Evolutionary conservation across 2,888 invertebrate genomes (phyloP), one percentile per base, ranked within the genome.

Genomic region (Clistopyga incitator): DNA sequence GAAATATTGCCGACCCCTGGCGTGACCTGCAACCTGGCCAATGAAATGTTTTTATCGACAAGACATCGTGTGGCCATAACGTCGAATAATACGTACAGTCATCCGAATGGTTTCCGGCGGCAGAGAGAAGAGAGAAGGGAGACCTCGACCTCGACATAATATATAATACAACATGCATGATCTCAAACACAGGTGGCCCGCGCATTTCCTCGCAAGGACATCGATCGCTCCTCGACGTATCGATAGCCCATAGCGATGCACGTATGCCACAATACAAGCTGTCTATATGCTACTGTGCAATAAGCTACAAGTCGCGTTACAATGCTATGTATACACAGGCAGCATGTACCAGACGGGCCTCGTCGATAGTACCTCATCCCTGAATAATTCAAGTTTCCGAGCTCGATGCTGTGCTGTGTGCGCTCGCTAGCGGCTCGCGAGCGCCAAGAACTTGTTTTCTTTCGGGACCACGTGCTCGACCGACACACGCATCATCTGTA

Each of bases 371-470:
- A 20, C 76, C 64, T 82, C 75, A 64, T 64, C 68, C 64, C 50
- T 82, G 78, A 82, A 82, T 82, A 64, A 82, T 82, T 82, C 78
- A 78, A 54, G 52, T 82, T 70, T 61, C 45, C 52, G 23, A 59
- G 52, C 34, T 23, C 70, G 64, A 59, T 23, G 45, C 71, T 61
- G 61, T 34, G 18, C 61, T 34, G n/a, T n/a, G n/a, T n/a, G n/a
- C n/a, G 61, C 25, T 13, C 13, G 25, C 56, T 65, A 45, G 20
- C 61, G 52, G 34, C 75, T 54, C 61, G 38, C 3, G 45, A 34
- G 54, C 54, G 8, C 34, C 56, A 68, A 64, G 56, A 78, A 79
- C 74, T 70, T 74, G 64, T 82, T 78, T 82, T 74, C 67, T 74
- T 64, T 78, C 67, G 42, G 15, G 45, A 80, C 38, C 67, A 75